Percentiles rank a stretch among this genome's conserved stretches.
Conservation (phyloP, 2,113 vertebrate species). For the Hoplias malabaricus region DNA sequence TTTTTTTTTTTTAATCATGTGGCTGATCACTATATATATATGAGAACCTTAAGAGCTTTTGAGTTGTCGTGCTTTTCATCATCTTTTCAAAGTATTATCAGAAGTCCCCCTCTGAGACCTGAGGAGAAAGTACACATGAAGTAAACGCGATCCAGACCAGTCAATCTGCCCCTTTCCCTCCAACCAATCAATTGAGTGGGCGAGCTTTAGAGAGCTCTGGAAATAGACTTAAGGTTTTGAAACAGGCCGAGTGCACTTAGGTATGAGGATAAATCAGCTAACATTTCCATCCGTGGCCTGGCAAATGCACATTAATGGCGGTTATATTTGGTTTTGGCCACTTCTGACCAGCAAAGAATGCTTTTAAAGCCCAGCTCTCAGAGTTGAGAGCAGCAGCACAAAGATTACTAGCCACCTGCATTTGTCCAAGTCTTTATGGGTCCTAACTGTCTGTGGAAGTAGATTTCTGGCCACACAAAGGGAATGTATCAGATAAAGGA, state of each 20-base stretch:
- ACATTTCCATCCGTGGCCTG: slow-evolving; percentile 58
- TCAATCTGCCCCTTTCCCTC: slow-evolving; percentile 63
- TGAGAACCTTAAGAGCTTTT: background rate
- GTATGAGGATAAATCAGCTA: slow-evolving; percentile 59
- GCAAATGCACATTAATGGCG: slow-evolving; percentile 63
- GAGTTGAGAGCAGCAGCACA: slow-evolving; percentile 19
- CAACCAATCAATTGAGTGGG: slow-evolving; percentile 68
- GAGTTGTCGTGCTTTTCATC: slow-evolving; percentile 27
- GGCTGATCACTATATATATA: too few species aligned
- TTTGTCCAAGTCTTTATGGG: slow-evolving; percentile 26
- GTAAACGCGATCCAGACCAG: slow-evolving; percentile 55
- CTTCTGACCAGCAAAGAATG: slow-evolving; percentile 48
- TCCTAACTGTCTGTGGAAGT: background rate
- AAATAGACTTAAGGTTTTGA: slow-evolving; percentile 64
- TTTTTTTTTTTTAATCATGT: too few species aligned
- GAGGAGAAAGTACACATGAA: slow-evolving; percentile 54
- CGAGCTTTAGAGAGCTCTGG: slow-evolving; percentile 57
- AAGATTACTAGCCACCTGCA: slow-evolving; percentile 33
- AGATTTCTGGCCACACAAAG: slow-evolving; percentile 22
- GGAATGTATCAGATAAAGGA: slow-evolving; percentile 16
- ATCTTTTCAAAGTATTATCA: slow-evolving; percentile 45
- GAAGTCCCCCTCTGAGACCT: slow-evolving; percentile 45
- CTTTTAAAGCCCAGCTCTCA: slow-evolving; percentile 54
- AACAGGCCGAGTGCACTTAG: slow-evolving; percentile 71
- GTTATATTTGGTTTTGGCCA: slow-evolving; percentile 59